phyloP scores from a whole-genome alignment of 2,888 invertebrate species.

The Ochropleura plecta region DNA sequence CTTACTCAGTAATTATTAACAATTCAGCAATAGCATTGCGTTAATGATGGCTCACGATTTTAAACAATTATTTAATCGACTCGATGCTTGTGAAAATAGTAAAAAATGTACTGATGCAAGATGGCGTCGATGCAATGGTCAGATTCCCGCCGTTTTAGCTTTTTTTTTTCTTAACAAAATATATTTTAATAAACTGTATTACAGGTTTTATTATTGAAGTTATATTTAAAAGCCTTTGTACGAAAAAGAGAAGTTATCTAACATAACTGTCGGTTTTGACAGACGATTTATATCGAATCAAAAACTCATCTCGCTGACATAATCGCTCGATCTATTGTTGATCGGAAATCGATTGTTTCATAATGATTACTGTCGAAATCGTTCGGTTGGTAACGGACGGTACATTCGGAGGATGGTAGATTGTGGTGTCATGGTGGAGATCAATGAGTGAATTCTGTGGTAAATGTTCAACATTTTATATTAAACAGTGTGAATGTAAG shows the following conservation, averaged over 20 bases:
- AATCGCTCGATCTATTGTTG: conserved; percentile 70
- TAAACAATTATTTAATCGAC: conserved; percentile 63
- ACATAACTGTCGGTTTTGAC: conserved; percentile 41
- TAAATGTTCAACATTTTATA: background rate
- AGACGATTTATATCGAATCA: conserved; percentile 66
- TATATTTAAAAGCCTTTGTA: conserved; percentile 12
- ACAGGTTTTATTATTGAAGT: conserved; percentile 24
- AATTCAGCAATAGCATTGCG: conserved; percentile 48
- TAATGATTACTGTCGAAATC: conserved; percentile 72
- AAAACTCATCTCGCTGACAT: conserved; percentile 73
- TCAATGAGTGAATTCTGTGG: conserved; percentile 24
- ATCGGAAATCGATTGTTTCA: conserved; percentile 73
- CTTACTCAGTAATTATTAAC: conserved; percentile 41
- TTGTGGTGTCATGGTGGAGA: conserved; percentile 47
- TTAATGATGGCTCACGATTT: conserved; percentile 58
- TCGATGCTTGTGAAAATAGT: conserved; percentile 60
- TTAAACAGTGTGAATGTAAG: background rate
- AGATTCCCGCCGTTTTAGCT: conserved; percentile 14
- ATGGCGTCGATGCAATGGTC: conserved; percentile 12
- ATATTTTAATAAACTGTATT: conserved; percentile 11
- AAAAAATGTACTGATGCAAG: conserved; percentile 48
- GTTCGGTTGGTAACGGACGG: conserved; percentile 61
- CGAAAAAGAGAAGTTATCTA: conserved; percentile 45
- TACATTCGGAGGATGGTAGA: conserved; percentile 63
- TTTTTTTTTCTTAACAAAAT: conserved; percentile 21